Conservation (phyloP, 2,888 invertebrate species). For the Melipona bicolor region DNA sequence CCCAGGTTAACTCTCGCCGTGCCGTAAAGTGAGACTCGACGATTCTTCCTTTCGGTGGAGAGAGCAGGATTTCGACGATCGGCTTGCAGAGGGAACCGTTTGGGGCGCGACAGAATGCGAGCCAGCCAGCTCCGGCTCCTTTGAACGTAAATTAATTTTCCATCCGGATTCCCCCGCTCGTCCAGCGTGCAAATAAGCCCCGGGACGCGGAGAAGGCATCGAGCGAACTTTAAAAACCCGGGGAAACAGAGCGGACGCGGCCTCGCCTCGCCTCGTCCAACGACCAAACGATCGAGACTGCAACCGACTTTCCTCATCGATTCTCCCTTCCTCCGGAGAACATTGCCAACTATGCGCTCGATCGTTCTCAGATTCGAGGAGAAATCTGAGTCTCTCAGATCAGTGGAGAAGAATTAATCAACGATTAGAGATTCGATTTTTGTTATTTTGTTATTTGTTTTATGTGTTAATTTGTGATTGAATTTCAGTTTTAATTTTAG, state of each 20-base stretch:
- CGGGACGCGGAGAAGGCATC: background rate
- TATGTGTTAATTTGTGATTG: too few relatives aligned
- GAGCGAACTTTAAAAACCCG: constrained; percentile 21
- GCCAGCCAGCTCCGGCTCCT: too few relatives aligned
- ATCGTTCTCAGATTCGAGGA: background rate
- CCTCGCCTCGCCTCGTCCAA: too few relatives aligned
- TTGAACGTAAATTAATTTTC: constrained; percentile 39
- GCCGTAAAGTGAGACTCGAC: background rate
- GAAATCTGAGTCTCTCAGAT: background rate
- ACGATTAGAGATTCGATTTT: too few relatives aligned
- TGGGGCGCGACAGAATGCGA: background rate
- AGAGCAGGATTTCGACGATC: background rate
- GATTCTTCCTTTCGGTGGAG: background rate
- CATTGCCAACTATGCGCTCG: background rate
- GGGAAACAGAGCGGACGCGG: constrained; percentile 27
- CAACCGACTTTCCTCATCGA: background rate
- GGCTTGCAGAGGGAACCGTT: background rate
- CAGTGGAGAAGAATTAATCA: too few relatives aligned
- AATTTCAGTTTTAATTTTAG: too few relatives aligned
- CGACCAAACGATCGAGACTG: constrained; percentile 18
- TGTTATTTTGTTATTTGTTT: too few relatives aligned
- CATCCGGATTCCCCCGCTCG: constrained; percentile 32
- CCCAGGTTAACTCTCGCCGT: too few relatives aligned
- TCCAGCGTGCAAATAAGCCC: constrained; percentile 26
- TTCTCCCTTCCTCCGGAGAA: background rate